Percentiles rank a stretch among this genome's conserved stretches.
Evolutionary conservation across 2,888 invertebrate species (phyloP).

Genomic region (Chydorus sphaericus): DNA sequence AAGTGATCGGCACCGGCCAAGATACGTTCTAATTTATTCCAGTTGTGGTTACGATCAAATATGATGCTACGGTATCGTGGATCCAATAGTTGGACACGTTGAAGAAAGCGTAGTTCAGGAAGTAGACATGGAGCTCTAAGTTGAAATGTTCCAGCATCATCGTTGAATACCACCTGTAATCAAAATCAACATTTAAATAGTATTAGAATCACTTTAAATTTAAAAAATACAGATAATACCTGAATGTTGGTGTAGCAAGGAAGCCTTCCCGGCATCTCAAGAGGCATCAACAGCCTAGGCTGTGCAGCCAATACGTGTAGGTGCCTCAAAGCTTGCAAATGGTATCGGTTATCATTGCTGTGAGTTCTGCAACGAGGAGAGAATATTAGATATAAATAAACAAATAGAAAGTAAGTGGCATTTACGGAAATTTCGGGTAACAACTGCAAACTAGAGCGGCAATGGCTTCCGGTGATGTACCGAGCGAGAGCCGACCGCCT

Average conservation of each 20-base stretch:
- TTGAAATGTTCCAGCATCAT: slow-evolving; percentile 34
- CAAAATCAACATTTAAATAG: neutral
- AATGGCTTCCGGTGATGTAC: slow-evolving; percentile 66
- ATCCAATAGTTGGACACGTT: slow-evolving; percentile 54
- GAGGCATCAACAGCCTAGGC: slow-evolving; percentile 70
- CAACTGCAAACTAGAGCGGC: slow-evolving; percentile 84
- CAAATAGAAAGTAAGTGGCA: no score
- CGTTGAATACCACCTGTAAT: slow-evolving; percentile 3
- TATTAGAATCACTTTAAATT: neutral
- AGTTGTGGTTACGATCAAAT: slow-evolving; percentile 67
- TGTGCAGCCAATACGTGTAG: slow-evolving; percentile 89
- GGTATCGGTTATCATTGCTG: slow-evolving; percentile 94
- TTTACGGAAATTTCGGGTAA: slow-evolving; percentile 96
- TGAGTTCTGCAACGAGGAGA: no score
- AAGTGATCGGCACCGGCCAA: slow-evolving; percentile 28
- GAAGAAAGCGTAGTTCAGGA: slow-evolving; percentile 59
- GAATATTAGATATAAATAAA: no score
- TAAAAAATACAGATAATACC: slow-evolving; percentile 27
- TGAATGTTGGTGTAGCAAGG: slow-evolving; percentile 68
- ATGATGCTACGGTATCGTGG: slow-evolving; percentile 64
- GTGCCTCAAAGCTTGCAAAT: slow-evolving; percentile 91
- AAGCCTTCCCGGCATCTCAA: slow-evolving; percentile 63
- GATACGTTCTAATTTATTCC: slow-evolving; percentile 45
- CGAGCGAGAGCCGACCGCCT: slow-evolving; percentile 73
- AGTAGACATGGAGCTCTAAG: slow-evolving; percentile 71